Evolutionary conservation across 2,113 vertebrate species (phyloP).

Genomic region (Pogona vitticeps): DNA sequence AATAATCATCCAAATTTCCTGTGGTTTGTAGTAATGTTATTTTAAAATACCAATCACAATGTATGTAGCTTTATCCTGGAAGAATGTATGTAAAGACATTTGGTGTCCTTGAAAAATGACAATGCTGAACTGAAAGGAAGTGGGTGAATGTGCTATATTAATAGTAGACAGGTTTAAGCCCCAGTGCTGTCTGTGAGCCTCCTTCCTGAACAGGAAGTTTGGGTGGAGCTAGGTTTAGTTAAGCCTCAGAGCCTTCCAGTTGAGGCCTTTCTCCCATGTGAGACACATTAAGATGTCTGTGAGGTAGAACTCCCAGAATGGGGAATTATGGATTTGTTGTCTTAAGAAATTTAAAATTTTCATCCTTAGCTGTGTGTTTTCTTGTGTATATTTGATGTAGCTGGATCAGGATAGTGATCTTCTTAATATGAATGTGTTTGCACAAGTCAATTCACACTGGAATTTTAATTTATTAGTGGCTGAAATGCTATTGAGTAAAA

Average conservation of each 20-base stretch:
- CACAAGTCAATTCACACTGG: background rate
- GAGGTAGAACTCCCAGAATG: too few relatives aligned
- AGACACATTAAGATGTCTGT: too few relatives aligned
- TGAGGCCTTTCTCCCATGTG: too few relatives aligned
- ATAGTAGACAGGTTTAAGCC: background rate
- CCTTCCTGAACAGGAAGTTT: too few relatives aligned
- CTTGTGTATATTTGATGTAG: too few relatives aligned
- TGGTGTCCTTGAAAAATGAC: background rate
- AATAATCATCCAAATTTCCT: background rate
- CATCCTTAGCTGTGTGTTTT: conserved; percentile 13
- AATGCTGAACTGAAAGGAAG: background rate
- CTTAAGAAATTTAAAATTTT: too few relatives aligned
- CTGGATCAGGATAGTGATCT: background rate
- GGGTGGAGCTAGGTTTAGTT: too few relatives aligned
- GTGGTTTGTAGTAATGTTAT: background rate
- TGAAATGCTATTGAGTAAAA: too few relatives aligned
- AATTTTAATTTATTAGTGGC: too few relatives aligned
- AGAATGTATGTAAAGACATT: background rate
- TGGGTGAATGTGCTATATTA: background rate
- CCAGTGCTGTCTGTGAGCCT: too few relatives aligned
- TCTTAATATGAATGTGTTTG: background rate
- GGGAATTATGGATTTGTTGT: too few relatives aligned
- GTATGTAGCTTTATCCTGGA: background rate
- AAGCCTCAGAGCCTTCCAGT: too few relatives aligned
- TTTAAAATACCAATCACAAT: background rate